A percentile compares a stretch with the other conserved stretches of the same genome.
Evolutionary conservation across 2,113 vertebrate species (phyloP).

Genomic region (Isichthys henryi): DNA sequence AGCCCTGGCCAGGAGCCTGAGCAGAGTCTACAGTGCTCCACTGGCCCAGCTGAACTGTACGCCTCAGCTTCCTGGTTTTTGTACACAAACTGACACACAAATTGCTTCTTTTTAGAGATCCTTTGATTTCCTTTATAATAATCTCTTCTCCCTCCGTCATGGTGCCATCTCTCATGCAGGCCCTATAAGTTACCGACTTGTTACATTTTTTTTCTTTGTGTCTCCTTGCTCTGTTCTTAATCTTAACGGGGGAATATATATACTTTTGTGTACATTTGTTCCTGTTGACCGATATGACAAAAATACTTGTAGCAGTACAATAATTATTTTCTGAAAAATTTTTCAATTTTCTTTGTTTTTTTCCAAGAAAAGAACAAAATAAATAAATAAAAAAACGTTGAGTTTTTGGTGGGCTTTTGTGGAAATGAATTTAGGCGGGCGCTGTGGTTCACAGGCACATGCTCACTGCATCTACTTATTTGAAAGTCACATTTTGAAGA

Average conservation of each 20-base stretch:
- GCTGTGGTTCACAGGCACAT: neutral
- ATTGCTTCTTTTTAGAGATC: neutral
- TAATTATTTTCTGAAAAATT: constrained; percentile 29
- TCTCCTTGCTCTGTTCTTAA: constrained; percentile 12
- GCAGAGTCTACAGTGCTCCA: neutral
- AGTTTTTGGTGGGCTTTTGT: neutral
- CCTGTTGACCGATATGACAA: constrained; percentile 22
- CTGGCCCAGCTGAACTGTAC: neutral
- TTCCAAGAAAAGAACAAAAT: constrained; percentile 27
- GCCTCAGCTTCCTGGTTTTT: neutral
- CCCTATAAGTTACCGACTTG: neutral
- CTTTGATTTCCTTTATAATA: neutral
- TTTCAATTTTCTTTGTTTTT: constrained; percentile 22
- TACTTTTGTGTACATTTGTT: constrained; percentile 26
- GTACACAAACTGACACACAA: neutral
- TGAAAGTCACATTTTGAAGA: neutral
- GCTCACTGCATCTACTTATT: neutral
- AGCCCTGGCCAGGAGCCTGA: neutral
- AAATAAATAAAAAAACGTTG: neutral
- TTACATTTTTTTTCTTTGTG: constrained; percentile 11
- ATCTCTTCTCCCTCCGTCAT: neutral
- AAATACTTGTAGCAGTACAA: constrained; percentile 33
- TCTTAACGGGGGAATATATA: constrained; percentile 26
- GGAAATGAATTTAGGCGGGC: neutral
- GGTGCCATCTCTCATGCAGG: neutral